These are phyloP conservation scores for Centrocercus urophasianus DNA, from an alignment of 2,113 vertebrate species.

Conservation along the genomic window DNA sequence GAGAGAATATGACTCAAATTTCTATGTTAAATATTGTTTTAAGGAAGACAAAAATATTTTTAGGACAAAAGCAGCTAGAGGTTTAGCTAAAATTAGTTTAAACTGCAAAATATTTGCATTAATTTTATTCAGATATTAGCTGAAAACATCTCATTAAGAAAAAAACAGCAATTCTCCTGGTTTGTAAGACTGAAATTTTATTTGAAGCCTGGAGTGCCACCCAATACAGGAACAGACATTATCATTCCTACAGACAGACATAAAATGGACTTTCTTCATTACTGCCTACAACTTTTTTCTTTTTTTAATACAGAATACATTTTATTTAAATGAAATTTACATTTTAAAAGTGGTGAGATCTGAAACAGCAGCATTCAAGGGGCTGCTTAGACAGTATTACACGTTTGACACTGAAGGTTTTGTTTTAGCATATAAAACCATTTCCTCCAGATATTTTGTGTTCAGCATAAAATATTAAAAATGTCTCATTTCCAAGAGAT, in stretches of 20 bases:
- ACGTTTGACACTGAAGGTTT: conserved; percentile 66
- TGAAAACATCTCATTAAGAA: conserved; percentile 31
- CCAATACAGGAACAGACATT: background rate
- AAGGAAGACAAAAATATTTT: conserved; percentile 4
- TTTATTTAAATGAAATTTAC: conserved; percentile 27
- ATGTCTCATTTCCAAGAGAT: conserved; percentile 79
- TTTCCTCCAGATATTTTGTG: conserved; percentile 81
- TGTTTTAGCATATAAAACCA: conserved; percentile 78
- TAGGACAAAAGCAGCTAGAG: background rate
- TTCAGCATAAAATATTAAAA: conserved; percentile 84
- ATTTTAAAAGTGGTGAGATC: conserved; percentile 16
- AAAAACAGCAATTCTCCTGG: background rate
- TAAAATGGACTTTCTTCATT: conserved; percentile 11
- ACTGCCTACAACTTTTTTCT: background rate
- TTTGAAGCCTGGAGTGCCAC: background rate
- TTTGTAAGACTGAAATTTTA: background rate
- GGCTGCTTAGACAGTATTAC: conserved; percentile 30
- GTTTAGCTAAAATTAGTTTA: conserved; percentile 32
- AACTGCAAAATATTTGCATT: conserved; percentile 41
- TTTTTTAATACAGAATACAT: background rate
- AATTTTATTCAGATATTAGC: conserved; percentile 33
- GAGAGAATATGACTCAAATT: background rate
- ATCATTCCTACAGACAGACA: background rate
- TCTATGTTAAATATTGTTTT: conserved; percentile 22
- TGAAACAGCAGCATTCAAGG: conserved; percentile 50